Conservation (phyloP, 1,140 invertebrate species). For the Heliconius hermathena region DNA sequence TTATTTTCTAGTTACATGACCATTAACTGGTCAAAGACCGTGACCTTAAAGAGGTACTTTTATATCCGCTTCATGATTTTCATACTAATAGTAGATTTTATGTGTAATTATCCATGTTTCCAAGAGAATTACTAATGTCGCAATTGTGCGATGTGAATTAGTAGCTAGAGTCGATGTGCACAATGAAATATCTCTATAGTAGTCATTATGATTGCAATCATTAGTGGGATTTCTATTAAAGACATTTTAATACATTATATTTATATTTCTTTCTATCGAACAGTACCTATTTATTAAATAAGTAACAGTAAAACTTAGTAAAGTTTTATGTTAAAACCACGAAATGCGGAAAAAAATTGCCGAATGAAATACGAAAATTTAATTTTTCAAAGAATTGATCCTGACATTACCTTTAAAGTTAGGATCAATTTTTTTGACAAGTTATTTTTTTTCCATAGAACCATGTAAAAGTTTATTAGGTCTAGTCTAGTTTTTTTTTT, state of each 20-base stretch:
- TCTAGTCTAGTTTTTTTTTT: too few relatives aligned
- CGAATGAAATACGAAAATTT: too few relatives aligned
- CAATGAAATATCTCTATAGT: neutral
- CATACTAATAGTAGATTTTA: conserved; percentile 1
- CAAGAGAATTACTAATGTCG: neutral
- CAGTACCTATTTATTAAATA: neutral
- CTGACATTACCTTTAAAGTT: too few relatives aligned
- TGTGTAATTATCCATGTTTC: neutral
- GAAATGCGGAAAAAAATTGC: too few relatives aligned
- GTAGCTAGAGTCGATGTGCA: neutral
- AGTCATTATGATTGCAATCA: neutral
- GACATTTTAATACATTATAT: neutral
- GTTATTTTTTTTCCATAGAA: too few relatives aligned
- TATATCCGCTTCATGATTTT: neutral
- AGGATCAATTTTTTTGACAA: too few relatives aligned
- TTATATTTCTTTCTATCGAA: neutral
- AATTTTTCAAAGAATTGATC: too few relatives aligned
- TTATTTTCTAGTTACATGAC: neutral
- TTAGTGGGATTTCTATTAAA: neutral
- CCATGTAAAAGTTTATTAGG: too few relatives aligned
- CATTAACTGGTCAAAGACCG: neutral
- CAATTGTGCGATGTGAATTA: neutral
- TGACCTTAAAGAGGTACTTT: neutral
- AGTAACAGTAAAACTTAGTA: too few relatives aligned
- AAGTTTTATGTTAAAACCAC: too few relatives aligned